Base-by-base conservation (phyloP, 2,113 vertebrate genomes). In the Seriola dumerili region DNA sequence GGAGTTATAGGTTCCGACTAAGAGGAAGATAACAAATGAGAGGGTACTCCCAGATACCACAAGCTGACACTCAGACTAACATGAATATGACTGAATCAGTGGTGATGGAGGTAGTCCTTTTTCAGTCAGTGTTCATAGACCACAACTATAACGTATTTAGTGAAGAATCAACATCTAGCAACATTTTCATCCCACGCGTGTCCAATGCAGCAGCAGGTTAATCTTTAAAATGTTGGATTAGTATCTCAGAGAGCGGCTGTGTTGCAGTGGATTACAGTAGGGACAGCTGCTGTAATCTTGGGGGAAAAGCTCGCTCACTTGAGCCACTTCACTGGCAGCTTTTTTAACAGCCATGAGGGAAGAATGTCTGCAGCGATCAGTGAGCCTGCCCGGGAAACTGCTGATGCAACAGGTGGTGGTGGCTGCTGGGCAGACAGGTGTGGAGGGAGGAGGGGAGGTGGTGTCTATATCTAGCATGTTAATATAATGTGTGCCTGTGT, bases 251-350 rank as follows among this genome's bases (percentile, higher is more conserved):
- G 40, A 62, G 55, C 55, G 46, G 46, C 80, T 77, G 81, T 80
- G 75, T 38, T 11, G 42, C 61, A 32, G 77, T 46, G 80, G 90
- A 90, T 91, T 88, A 91, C n/a, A 48, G 68, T 10, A 17, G 4
- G 68, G 75, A 89, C 92, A 94, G 91, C 91, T 93, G 93, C 80
- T 72, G 55, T 80, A 69, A 84, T 87, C 83, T 88, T 55, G 55
- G 59, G 58, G 61, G 87, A 19, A 62, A 59, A 78, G 76, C 72
- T 64, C 1, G 19, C 36, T 86, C 81, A 58, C 74, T 86, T 12
- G 38, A 79, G 82, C 87, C 86, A 84, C 86, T 85, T 82, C 44
- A 48, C 77, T 55, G 78, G 73, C 85, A 63, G 80, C 65, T 67
- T 64, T 84, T 61, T 25, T 23, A 70, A 65, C 72, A 52, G 59